Base-by-base conservation (phyloP, 2,888 invertebrate genomes). In the Ferrisia virgata region DNA sequence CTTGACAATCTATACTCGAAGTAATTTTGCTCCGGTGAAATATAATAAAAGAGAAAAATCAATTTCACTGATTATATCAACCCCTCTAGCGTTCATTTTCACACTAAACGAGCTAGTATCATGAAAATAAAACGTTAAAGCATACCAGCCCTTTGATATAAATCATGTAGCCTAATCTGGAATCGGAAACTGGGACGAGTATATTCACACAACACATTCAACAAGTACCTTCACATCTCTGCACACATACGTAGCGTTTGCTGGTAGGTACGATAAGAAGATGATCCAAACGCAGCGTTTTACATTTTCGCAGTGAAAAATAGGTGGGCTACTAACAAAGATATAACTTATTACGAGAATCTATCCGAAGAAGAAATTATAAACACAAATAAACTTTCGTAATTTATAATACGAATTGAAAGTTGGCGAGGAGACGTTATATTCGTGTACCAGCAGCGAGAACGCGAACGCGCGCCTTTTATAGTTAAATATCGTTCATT, bases 341-440 rank as follows among this genome's bases (percentile, higher is more conserved):
- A 64, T 64, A n/a, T n/a, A 64, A 76, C 33, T 76, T 76, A 76
- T 76, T 36, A 76, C 72, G 36, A 22, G 36, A 76, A 76, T 76
- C 31, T 36, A 76, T 36, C 72, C 72, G 33, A 33, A 76, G 72
- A 76, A 76, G 72, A 76, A 76, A 76, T 76, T 76, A 76, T 76
- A 76, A 76, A 76, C 72, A 76, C 72, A 33, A 36, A 76, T 76
- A 76, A 64, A 76, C 72, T 76, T 76, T 76, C 18, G 72, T 36
- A 76, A 76, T 76, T 76, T 76, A 76, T 76, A 76, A 76, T 76
- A 76, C 72, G 31, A 33, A 76, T 76, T 36, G 72, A 76, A 76
- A 76, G 72, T 76, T 76, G 6, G 53, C 18, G 53, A 53, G 15
- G n/a, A n/a, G n/a, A n/a, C n/a, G n/a, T n/a, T n/a, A n/a, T n/a